phyloP scores from a whole-genome alignment of 2,888 invertebrate species.

The Zygogramma bicolorata region DNA sequence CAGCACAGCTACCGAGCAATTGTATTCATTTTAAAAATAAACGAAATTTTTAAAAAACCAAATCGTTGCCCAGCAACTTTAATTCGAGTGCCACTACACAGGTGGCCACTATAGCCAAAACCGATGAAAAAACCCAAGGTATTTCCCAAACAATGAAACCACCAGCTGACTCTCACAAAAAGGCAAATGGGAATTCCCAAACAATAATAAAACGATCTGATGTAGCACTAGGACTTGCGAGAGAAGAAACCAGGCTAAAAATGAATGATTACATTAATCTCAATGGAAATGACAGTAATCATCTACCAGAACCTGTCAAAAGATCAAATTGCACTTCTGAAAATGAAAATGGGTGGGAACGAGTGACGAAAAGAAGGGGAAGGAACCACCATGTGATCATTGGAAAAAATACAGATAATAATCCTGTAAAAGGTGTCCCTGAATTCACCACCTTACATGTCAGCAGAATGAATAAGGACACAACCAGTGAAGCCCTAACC shows the following conservation, averaged over 20 bases:
- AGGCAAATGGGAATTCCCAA: neutral
- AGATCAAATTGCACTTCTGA: neutral
- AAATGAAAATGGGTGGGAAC: neutral
- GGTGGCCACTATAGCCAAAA: too few relatives aligned
- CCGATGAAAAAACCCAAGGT: too few relatives aligned
- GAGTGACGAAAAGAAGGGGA: neutral
- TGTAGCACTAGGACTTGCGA: conserved; percentile 7
- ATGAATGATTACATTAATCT: conserved; percentile 1
- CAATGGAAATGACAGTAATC: neutral
- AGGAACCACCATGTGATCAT: conserved; percentile 11
- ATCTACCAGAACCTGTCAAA: neutral
- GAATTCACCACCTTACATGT: conserved; percentile 9
- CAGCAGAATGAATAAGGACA: conserved; percentile 5
- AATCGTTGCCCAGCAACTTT: too few relatives aligned
- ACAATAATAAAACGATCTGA: conserved; percentile 9
- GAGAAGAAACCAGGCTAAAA: conserved; percentile 7
- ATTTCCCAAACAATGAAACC: conserved; percentile 8
- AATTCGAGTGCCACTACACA: too few relatives aligned
- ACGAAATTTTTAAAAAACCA: too few relatives aligned
- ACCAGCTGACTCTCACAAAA: neutral
- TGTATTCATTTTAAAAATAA: too few relatives aligned
- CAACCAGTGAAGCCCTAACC: conserved; percentile 12
- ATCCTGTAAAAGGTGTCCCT: neutral
- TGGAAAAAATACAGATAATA: neutral
- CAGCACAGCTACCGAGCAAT: too few relatives aligned